Conservation (phyloP, 2,888 invertebrate genomes). For the Girardia tigrina region DNA sequence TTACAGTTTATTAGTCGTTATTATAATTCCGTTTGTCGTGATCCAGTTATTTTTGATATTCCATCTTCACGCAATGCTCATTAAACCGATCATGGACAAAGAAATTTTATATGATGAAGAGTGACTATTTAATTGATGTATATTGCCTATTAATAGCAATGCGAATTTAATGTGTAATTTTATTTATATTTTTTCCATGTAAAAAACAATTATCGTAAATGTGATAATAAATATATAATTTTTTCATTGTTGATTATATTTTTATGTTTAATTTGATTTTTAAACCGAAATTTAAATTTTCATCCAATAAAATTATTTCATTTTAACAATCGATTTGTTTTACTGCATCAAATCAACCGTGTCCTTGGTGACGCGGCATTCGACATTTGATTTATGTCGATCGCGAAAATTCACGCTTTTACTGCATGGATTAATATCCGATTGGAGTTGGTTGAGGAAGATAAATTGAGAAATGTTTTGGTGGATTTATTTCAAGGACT, state of each 20-base stretch:
- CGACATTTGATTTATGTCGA: background rate
- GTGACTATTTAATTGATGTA: too few species aligned
- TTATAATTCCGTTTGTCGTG: background rate
- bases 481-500: background rate
- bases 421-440: background rate
- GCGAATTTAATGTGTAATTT: too few species aligned
- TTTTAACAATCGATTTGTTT: background rate
- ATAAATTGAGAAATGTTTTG: background rate
- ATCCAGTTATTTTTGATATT: constrained; percentile 1
- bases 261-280: too few species aligned
- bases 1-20: constrained; percentile 5
- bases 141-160: too few species aligned
- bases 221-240: too few species aligned
- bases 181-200: too few species aligned
- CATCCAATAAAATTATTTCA: too few species aligned
- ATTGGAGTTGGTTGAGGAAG: background rate
- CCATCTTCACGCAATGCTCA: constrained; percentile 12
- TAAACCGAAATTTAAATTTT: too few species aligned
- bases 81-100: background rate
- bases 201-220: too few species aligned
- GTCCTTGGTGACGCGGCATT: too few species aligned
- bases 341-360: too few species aligned
- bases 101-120: background rate
- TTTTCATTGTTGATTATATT: too few species aligned
- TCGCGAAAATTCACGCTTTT: background rate